Evolutionary conservation across 2,113 vertebrate species (phyloP), one percentile per base, ranked within the genome.

Genomic region (Narcine bancroftii): DNA sequence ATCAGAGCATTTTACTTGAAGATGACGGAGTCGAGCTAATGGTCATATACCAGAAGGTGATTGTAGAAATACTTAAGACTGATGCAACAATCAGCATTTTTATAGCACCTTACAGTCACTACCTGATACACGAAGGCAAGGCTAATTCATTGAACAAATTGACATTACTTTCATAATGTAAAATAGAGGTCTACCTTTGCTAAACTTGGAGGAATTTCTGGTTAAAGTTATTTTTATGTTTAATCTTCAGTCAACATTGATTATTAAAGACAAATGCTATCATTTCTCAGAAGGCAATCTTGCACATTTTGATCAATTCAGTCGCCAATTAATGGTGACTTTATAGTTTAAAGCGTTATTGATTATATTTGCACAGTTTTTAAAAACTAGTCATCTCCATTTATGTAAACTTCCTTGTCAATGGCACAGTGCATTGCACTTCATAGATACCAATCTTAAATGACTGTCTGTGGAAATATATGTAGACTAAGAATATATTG

Each of bases 1-100:
- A 47, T 87, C 21, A 91, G 69, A 87, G 33, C 11, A 47, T 91
- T 91, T 91, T 71, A 91, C 33, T 91, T 91, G 33, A 91, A 29
- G 42, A 66, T 47, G 13, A 33, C 15, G 13, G 42, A 91, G 2
- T 33, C 81, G 60, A 87, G 29, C 17, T 36, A 87, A n/a, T 87
- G 56, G 13, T 60, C n/a, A 87, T 6, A 21, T 36, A 83, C 53
- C 13, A 33, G 36, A 71, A 66, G 65, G 42, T 47, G 63, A 69
- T 47, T 47, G 24, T 47, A 45, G 63, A 91, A 63, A 69, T 4
- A 47, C 36, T 42, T 89, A 65, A 19, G 19, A 69, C 21, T 45
- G 39, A 42, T 91, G 33, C 66, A 29, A 26, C 45, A 66, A 19
- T 66, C 66, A 89, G 26, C n/a, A 89, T 42, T 89, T 42, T 45